Conservation (phyloP, 2,113 vertebrate genomes). For the Eretmochelys imbricata region DNA sequence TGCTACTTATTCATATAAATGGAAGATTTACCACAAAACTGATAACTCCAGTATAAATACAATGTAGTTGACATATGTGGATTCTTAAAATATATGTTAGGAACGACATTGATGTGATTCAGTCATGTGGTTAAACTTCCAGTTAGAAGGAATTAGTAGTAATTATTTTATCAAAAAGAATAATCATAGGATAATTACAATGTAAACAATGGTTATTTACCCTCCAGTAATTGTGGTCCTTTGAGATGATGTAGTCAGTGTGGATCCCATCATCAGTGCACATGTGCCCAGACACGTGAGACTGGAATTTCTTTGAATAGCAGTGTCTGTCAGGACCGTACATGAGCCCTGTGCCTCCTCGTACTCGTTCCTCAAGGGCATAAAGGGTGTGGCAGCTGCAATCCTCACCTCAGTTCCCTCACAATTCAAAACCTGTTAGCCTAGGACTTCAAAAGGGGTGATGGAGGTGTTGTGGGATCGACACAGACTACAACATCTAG, state of each 20-base stretch:
- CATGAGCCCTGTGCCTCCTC: background rate
- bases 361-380: background rate
- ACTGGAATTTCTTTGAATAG: background rate
- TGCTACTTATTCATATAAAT: background rate
- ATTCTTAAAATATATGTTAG: background rate
- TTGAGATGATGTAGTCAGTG: background rate
- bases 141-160: background rate
- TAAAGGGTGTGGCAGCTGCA: background rate
- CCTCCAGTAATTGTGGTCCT: background rate
- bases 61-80: background rate
- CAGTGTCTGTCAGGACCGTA: background rate
- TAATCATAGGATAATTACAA: background rate
- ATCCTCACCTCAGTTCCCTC: background rate
- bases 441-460: background rate
- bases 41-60: background rate
- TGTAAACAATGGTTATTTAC: background rate
- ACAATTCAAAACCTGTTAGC: background rate
- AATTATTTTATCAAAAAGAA: background rate
- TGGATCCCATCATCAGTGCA: accelerated
- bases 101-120: background rate
- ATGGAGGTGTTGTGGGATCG: background rate
- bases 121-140: background rate
- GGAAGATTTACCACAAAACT: background rate
- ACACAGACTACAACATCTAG: background rate
- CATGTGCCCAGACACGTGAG: background rate